phyloP scores from a whole-genome alignment of 2,113 vertebrate genomes.

The Caranx melampygus region DNA sequence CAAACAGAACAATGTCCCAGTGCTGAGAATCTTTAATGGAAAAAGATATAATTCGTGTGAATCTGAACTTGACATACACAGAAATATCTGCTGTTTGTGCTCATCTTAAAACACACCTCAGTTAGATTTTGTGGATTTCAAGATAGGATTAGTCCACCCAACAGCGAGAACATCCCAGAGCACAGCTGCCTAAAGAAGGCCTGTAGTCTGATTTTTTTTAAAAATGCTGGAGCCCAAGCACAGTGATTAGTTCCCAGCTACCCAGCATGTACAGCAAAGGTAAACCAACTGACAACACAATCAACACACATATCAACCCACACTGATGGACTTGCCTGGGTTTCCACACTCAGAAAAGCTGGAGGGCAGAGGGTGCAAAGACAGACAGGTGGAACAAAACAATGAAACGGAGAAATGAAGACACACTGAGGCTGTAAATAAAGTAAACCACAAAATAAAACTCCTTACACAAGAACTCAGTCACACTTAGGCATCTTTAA shows the following conservation, averaged over 20 bases:
- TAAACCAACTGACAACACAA: slow-evolving; percentile 6
- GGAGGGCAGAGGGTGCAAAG: slow-evolving; percentile 50
- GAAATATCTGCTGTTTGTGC: neutral
- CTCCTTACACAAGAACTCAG: neutral
- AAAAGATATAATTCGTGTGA: neutral
- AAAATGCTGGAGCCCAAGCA: neutral
- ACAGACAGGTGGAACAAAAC: slow-evolving; percentile 35
- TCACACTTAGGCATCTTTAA: too few relatives aligned
- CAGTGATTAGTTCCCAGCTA: neutral
- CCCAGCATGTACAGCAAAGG: slow-evolving; percentile 21
- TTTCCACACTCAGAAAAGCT: slow-evolving; percentile 66
- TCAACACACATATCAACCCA: slow-evolving; percentile 12
- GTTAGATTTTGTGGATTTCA: neutral
- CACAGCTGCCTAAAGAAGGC: neutral
- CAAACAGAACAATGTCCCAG: too few relatives aligned
- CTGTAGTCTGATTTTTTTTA: neutral
- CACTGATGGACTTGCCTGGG: slow-evolving; percentile 60
- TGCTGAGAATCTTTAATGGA: too few relatives aligned
- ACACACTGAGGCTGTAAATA: neutral
- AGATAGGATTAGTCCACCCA: neutral
- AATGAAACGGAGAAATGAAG: slow-evolving; percentile 23
- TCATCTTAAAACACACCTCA: neutral
- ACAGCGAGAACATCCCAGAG: neutral
- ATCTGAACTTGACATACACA: neutral
- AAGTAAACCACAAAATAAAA: neutral